phyloP scores from a whole-genome alignment of 2,797 vertebrate genomes.

The Chloroceryle amazona region DNA sequence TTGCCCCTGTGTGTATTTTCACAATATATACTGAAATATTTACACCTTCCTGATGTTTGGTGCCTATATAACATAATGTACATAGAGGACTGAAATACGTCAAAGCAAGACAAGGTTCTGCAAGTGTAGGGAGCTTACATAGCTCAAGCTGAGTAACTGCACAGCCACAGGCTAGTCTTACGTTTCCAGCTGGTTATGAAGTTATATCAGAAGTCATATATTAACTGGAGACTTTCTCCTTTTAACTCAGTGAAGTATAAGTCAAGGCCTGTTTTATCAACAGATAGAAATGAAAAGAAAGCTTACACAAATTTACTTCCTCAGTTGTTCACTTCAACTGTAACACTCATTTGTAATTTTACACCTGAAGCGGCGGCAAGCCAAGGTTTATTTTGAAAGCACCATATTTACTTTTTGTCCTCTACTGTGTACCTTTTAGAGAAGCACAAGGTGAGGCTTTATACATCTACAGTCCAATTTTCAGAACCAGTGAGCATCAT shows the following conservation, averaged over 20 bases:
- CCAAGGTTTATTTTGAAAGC: neutral
- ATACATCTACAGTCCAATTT: neutral
- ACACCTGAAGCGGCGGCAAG: neutral
- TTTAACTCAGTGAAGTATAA: neutral
- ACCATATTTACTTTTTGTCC: neutral
- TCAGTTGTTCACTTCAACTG: neutral
- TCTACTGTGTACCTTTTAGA: neutral
- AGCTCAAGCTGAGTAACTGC: neutral
- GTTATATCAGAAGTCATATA: neutral
- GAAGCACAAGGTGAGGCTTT: neutral
- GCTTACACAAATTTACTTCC: neutral
- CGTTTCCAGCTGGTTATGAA: neutral
- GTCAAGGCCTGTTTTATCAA: neutral
- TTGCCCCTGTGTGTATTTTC: neutral
- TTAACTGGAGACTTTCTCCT: neutral
- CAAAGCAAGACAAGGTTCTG: neutral
- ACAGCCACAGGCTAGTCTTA: neutral
- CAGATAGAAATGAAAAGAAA: neutral
- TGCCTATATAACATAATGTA: neutral
- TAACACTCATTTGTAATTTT: neutral
- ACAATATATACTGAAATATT: neutral
- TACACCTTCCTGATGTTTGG: neutral
- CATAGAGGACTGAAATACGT: neutral
- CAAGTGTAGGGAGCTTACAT: neutral
- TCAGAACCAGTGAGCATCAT: neutral